Evolutionary conservation across 2,888 invertebrate species (phyloP).

Genomic region (Euzophera pinguis): DNA sequence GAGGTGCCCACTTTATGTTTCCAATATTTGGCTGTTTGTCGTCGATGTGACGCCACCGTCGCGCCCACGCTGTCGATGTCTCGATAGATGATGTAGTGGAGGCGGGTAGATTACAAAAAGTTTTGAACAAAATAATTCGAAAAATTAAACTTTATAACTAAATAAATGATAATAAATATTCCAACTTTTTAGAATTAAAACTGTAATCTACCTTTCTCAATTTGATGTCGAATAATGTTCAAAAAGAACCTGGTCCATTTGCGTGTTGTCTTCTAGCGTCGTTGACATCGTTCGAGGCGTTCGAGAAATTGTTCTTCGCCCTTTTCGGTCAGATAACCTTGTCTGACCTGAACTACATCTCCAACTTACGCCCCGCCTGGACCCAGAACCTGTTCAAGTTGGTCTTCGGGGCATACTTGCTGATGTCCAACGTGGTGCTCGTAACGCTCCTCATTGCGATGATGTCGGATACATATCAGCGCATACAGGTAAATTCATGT

Average conservation of each 20-base stretch:
- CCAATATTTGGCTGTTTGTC: constrained; percentile 70
- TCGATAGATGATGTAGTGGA: constrained; percentile 53
- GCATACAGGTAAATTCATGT: constrained; percentile 93
- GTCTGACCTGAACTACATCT: constrained; percentile 89
- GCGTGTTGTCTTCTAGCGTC: constrained; percentile 83
- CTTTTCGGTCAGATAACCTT: constrained; percentile 96
- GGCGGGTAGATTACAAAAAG: constrained; percentile 51
- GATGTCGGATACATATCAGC: constrained; percentile 99
- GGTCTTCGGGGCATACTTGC: constrained; percentile 97
- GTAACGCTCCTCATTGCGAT: constrained; percentile 99
- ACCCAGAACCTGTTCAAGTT: constrained; percentile 92
- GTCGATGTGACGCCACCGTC: constrained; percentile 60
- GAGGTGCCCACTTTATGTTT: constrained; percentile 69
- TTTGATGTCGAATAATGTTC: constrained; percentile 32
- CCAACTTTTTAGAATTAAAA: not conserved
- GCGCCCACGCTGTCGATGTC: constrained; percentile 67
- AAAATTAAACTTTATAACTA: not conserved
- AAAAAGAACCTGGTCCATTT: constrained; percentile 64
- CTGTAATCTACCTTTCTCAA: constrained; percentile 52
- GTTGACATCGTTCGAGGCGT: constrained; percentile 94
- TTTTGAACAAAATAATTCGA: not conserved
- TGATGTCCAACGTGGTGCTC: constrained; percentile 98
- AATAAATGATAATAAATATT: not conserved
- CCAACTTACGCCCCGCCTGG: constrained; percentile 86
- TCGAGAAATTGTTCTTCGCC: constrained; percentile 99